These are phyloP conservation scores for Polyodon spathula DNA, from an alignment of 2,113 vertebrate species.

Conservation along the genomic window DNA sequence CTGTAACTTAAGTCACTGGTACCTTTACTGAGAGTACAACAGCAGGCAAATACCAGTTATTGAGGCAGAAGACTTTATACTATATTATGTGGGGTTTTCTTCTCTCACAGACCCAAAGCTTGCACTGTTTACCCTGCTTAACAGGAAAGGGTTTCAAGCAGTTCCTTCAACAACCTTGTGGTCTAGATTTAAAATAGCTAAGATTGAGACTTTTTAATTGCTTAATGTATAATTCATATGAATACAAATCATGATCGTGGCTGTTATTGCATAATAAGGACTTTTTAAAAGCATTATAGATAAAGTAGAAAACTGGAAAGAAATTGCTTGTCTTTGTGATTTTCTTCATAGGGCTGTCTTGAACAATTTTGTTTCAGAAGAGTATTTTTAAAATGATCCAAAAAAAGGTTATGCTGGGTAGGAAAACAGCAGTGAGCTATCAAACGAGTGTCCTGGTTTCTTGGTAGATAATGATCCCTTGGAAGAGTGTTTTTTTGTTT, in stretches of 20 bases:
- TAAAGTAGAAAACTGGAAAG: slow-evolving; percentile 9
- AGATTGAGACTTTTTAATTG: slow-evolving; percentile 32
- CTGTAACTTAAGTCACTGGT: no score
- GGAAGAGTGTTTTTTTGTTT: slow-evolving; percentile 54
- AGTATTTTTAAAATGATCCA: slow-evolving; percentile 45
- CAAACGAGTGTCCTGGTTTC: slow-evolving; percentile 54
- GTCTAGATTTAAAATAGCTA: slow-evolving; percentile 22
- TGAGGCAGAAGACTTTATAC: neutral
- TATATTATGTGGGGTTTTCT: neutral
- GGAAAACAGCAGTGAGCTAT: slow-evolving; percentile 34
- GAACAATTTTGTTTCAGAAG: no score
- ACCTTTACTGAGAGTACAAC: no score
- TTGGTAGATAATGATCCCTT: slow-evolving; percentile 68
- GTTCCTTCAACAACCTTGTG: slow-evolving; percentile 23
- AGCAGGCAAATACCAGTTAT: no score
- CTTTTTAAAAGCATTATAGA: slow-evolving; percentile 13
- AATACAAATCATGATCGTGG: slow-evolving; percentile 21
- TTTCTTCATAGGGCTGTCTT: neutral
- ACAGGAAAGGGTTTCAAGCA: slow-evolving; percentile 28
- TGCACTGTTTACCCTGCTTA: slow-evolving; percentile 27
- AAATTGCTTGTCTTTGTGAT: slow-evolving; percentile 13
- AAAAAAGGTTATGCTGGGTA: slow-evolving; percentile 44
- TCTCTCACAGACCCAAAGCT: slow-evolving; percentile 6
- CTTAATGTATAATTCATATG: slow-evolving; percentile 34
- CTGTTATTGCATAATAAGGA: slow-evolving; percentile 23